These are phyloP conservation scores for Calephelis virginiensis DNA, from an alignment of 1,140 invertebrate genomes.

Conservation along the genomic window DNA sequence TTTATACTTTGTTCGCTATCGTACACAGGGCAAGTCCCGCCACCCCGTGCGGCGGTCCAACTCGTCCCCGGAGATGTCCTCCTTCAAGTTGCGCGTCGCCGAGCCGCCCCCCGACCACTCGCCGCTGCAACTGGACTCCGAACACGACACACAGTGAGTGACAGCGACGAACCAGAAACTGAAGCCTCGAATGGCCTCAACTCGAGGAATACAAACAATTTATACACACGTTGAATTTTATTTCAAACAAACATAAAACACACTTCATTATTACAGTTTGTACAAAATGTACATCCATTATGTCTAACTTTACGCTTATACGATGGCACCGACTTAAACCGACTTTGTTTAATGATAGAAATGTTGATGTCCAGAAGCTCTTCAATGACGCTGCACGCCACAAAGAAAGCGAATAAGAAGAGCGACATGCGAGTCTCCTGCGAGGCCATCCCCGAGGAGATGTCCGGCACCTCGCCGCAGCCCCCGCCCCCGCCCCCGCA, in stretches of 20 bases:
- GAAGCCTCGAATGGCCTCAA: slow-evolving; percentile 40
- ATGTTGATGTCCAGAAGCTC: slow-evolving; percentile 33
- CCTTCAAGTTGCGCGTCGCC: slow-evolving; percentile 83
- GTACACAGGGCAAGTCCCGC: slow-evolving; percentile 77
- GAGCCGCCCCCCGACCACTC: slow-evolving; percentile 24
- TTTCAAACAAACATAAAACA: not conserved
- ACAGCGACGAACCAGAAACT: not conserved
- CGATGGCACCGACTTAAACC: not conserved
- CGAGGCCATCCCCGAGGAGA: slow-evolving; percentile 94
- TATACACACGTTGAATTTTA: not conserved
- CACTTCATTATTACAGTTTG: no score
- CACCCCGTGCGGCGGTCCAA: slow-evolving; percentile 92
- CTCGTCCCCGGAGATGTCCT: slow-evolving; percentile 94
- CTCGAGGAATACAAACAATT: slow-evolving; percentile 20
- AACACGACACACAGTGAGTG: slow-evolving; percentile 12
- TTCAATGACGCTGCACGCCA: slow-evolving; percentile 61
- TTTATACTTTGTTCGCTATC: not conserved
- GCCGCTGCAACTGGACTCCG: slow-evolving; percentile 10
- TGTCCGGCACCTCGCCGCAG: slow-evolving; percentile 79
- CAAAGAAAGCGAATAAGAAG: slow-evolving; percentile 83
- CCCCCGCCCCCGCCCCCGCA: slow-evolving; percentile 30
- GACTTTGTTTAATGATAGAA: not conserved
- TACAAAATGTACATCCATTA: no score
- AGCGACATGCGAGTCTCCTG: slow-evolving; percentile 90
- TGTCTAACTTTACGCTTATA: not conserved